phyloP scores from a whole-genome alignment of 1,140 invertebrate genomes.

The Hyphantria cunea region DNA sequence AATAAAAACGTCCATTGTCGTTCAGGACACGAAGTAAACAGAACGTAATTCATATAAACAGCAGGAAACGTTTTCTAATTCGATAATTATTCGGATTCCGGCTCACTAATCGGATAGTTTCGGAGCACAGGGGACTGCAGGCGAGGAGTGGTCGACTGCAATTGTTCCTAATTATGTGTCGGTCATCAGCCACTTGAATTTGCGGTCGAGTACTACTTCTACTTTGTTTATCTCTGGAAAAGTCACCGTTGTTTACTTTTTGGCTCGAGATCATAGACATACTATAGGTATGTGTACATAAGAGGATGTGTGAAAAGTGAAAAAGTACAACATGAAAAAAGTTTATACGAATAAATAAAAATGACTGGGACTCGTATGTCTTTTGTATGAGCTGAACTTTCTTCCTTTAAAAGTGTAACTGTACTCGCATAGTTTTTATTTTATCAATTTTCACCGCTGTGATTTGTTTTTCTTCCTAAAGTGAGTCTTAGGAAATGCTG shows the following conservation, averaged over 20 bases:
- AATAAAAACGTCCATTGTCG: no score
- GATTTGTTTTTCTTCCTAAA: no score
- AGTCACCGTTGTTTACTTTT: conserved; percentile 4
- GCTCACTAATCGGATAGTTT: conserved; percentile 34
- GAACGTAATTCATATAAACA: conserved; percentile 9
- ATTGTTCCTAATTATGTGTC: conserved; percentile 47
- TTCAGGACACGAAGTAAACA: conserved; percentile 6
- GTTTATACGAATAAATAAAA: background rate
- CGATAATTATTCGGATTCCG: conserved; percentile 61
- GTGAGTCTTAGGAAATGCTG: no score
- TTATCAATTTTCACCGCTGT: no score
- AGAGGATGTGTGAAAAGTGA: background rate
- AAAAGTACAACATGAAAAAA: no score
- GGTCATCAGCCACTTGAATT: conserved; percentile 49
- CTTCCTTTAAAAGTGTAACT: no score
- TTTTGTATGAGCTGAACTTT: no score
- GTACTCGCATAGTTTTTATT: no score
- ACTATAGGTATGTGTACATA: conserved; percentile 4
- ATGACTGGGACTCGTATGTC: no score
- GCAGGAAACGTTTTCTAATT: conserved; percentile 59
- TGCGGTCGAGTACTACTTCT: conserved; percentile 27
- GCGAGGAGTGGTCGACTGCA: conserved; percentile 26
- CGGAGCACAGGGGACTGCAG: conserved; percentile 25
- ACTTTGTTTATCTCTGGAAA: conserved; percentile 25
- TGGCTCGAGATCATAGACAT: conserved; percentile 14